A percentile compares a stretch with the other conserved stretches of the same genome.
Conservation (phyloP, 2,888 invertebrate genomes). For the Hyposoter dolosus region DNA sequence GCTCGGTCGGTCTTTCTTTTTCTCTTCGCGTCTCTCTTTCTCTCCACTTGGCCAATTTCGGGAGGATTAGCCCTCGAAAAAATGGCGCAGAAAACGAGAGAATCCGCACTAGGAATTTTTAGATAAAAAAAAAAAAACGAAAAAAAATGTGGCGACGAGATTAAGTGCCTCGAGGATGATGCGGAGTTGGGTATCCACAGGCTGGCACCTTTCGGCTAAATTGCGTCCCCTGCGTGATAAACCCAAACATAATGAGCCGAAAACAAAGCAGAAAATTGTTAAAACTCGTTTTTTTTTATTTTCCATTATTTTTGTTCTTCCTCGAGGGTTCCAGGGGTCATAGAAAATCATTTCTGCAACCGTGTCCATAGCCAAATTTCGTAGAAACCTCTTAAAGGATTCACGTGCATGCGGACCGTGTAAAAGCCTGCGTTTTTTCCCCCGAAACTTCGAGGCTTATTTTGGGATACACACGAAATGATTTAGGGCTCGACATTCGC, state of each 20-base stretch:
- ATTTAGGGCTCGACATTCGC: background rate
- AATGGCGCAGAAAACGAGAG: slow-evolving; percentile 18
- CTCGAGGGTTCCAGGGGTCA: slow-evolving; percentile 54
- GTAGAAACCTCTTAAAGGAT: slow-evolving; percentile 52
- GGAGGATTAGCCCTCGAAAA: slow-evolving; percentile 70
- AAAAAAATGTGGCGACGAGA: slow-evolving; percentile 25
- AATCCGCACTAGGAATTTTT: slow-evolving; percentile 64
- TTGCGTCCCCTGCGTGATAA: slow-evolving; percentile 58
- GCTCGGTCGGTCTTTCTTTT: slow-evolving; percentile 44
- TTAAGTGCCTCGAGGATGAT: slow-evolving; percentile 51
- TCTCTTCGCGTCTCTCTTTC: background rate
- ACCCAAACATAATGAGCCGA: slow-evolving; percentile 26
- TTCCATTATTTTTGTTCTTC: slow-evolving; percentile 14
- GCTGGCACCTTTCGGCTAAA: slow-evolving; percentile 44
- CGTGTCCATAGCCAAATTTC: slow-evolving; percentile 36
- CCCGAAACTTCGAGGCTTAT: slow-evolving; percentile 13
- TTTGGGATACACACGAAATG: slow-evolving; percentile 39
- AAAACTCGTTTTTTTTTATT: slow-evolving; percentile 19
- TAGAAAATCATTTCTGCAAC: slow-evolving; percentile 33
- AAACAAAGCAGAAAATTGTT: slow-evolving; percentile 59
- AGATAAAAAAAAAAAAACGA: slow-evolving; percentile 22
- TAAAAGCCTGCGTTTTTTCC: slow-evolving; percentile 6
- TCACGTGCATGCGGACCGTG: slow-evolving; percentile 9
- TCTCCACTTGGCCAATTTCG: slow-evolving; percentile 70
- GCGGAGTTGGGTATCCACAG: slow-evolving; percentile 68